Evolutionary conservation across 2,113 vertebrate genomes (phyloP), one percentile per base, ranked within the genome.

Genomic region (Hippocampus zosterae): DNA sequence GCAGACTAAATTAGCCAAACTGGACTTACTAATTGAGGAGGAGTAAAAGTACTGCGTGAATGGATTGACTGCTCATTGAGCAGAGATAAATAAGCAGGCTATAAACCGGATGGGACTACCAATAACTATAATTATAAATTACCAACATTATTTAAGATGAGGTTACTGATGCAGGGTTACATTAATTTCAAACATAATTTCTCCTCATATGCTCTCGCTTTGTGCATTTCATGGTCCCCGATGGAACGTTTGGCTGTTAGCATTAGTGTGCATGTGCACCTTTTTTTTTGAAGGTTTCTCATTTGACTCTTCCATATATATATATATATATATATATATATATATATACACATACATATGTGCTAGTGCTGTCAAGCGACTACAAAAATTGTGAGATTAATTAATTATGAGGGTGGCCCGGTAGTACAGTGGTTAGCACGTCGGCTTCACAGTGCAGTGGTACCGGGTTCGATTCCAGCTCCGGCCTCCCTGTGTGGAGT

Each of bases 1-100:
- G 84, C 75, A 72, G 77, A 83, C 83, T 81, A 86, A 88, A 88
- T 86, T 86, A 87, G 84, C 80, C 79, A 76, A 87, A 87, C 81
- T 84, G 81, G 74, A 70, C 80, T 78, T 76, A 79, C 84, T 90
- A 88, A 90, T 86, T 88, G 85, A 79, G 77, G 65, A 75, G 70
- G 78, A 78, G 78, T 84, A 81, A 84, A 84, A 79, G 77, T 29
- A 77, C 74, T 77, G 60, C 81, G 78, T 76, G 84, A 72, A 71
- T 79, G 67, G 62, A 80, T 21, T 68, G 76, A 72, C 78, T 79
- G 67, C 37, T 82, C 74, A 79, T 68, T 80, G 69, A 71, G 72
- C 64, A 76, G 66, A 82, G 75, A 84, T 84, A 84, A 85, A 86
- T 79, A 79, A 83, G 57, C 19, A 65, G 62, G 62, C 57, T 48